A percentile compares a stretch with the other conserved stretches of the same genome.
Evolutionary conservation across 2,888 invertebrate genomes (phyloP).

Genomic region (Drosophila glabriapex): DNA sequence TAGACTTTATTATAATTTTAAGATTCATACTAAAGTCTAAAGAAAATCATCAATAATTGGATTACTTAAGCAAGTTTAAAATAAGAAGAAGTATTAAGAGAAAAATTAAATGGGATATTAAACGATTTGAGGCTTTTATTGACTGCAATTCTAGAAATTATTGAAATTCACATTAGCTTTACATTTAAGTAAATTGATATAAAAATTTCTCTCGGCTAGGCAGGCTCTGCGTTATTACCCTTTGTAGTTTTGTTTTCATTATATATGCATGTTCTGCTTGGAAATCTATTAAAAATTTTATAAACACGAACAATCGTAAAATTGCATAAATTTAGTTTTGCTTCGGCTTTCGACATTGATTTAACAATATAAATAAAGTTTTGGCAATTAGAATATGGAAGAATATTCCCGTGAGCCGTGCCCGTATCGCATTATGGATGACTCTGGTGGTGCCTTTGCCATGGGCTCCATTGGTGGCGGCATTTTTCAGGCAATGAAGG

Average conservation of each 20-base stretch:
- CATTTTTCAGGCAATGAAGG: constrained; percentile 98
- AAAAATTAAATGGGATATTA: no score
- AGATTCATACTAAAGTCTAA: constrained; percentile 9
- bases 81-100: not conserved
- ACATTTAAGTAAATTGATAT: not conserved
- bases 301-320: constrained; percentile 25
- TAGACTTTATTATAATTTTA: constrained; percentile 23
- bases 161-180: not conserved
- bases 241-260: constrained; percentile 7
- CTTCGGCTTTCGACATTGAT: constrained; percentile 20
- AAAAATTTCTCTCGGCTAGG: not conserved
- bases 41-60: not conserved
- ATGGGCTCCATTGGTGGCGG: constrained; percentile 99
- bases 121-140: no score
- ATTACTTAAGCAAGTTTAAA: not conserved
- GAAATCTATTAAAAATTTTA: constrained; percentile 33
- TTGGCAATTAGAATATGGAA: constrained; percentile 88
- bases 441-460: constrained; percentile 99
- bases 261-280: constrained; percentile 29
- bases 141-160: not conserved
- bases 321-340: constrained; percentile 30
- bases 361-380: constrained; percentile 3
- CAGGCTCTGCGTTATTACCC: constrained; percentile 20
- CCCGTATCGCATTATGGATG: constrained; percentile 99
- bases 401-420: constrained; percentile 98